Percentiles rank a stretch among this genome's conserved stretches.
These are phyloP conservation scores for Liopterus haemorrhoidalis DNA, from an alignment of 2,888 invertebrate species.

Conservation along the genomic window DNA sequence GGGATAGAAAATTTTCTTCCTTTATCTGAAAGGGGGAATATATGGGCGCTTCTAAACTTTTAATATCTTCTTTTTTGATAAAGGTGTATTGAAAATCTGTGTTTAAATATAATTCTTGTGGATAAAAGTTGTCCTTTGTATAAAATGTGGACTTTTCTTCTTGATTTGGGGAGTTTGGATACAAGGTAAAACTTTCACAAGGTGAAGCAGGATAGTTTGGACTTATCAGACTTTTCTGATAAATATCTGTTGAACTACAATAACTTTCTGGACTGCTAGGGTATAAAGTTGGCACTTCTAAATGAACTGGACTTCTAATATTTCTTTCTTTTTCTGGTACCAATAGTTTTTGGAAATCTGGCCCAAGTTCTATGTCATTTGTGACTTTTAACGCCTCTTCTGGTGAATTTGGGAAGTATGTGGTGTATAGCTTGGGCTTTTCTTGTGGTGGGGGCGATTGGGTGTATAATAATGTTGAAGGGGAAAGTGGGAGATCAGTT, in stretches of 20 bases:
- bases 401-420: slow-evolving; percentile 39
- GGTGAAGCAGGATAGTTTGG: slow-evolving; percentile 18
- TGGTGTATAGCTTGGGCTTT: slow-evolving; percentile 41
- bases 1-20: slow-evolving; percentile 40
- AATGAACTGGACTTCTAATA: slow-evolving; percentile 46
- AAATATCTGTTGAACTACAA: slow-evolving; percentile 50
- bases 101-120: no score
- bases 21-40: slow-evolving; percentile 48
- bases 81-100: no score
- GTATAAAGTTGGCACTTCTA: slow-evolving; percentile 44
- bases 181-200: slow-evolving; percentile 15
- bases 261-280: slow-evolving; percentile 40
- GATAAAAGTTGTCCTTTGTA: slow-evolving; percentile 49
- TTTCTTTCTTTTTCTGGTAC: slow-evolving; percentile 39
- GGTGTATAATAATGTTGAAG: slow-evolving; percentile 44
- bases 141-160: slow-evolving; percentile 49
- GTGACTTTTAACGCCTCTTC: slow-evolving; percentile 35
- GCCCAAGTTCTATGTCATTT: slow-evolving; percentile 38
- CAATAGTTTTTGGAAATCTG: slow-evolving; percentile 43
- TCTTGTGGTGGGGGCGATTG: slow-evolving; percentile 44
- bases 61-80: slow-evolving; percentile 52
- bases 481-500: slow-evolving; percentile 53
- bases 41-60: no score
- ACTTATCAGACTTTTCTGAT: slow-evolving; percentile 26
- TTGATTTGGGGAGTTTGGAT: slow-evolving; percentile 37